Conservation (phyloP, 2,113 vertebrate genomes). For the Cavia aperea region DNA sequence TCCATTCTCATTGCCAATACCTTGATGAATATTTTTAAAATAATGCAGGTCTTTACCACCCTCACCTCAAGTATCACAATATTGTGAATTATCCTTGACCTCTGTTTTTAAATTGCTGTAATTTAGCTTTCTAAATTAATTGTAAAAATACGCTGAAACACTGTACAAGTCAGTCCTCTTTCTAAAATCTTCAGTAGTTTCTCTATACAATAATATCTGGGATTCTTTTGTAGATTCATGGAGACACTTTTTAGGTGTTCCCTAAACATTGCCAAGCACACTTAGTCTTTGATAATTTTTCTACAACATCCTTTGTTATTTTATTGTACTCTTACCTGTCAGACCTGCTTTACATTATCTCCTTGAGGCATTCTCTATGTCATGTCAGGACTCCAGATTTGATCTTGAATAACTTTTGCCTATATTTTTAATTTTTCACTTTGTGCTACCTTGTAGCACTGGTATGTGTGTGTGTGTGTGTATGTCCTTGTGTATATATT, state of each 20-base stretch:
- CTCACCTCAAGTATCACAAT: neutral
- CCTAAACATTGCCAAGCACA: neutral
- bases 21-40: neutral
- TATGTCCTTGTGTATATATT: neutral
- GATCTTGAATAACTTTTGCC: neutral
- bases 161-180: neutral
- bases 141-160: neutral
- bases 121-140: neutral
- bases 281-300: slow-evolving; percentile 17
- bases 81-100: neutral
- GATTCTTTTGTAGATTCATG: neutral
- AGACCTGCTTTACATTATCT: neutral
- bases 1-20: slow-evolving; percentile 33
- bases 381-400: neutral
- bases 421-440: slow-evolving; percentile 5
- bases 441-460: neutral
- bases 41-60: neutral
- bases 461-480: slow-evolving; percentile 3
- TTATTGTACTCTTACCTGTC: neutral
- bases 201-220: neutral
- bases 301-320: neutral
- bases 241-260: neutral
- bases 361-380: neutral
- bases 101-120: neutral
- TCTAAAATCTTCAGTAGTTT: slow-evolving; percentile 7